phyloP scores from a whole-genome alignment of 2,888 invertebrate species.

The Dasypolia templi region DNA sequence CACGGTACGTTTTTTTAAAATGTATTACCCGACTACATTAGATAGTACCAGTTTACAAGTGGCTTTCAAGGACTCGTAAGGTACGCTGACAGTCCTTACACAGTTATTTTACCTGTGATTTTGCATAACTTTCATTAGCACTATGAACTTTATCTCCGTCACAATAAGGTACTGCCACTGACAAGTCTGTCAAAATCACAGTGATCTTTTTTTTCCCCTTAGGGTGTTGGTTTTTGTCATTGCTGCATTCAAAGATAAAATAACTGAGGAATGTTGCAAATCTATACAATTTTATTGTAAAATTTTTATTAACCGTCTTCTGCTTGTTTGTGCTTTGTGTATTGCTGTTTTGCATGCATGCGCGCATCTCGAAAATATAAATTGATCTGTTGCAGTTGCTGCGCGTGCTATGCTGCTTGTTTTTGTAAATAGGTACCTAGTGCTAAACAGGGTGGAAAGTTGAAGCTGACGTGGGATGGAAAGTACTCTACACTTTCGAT shows the following conservation, averaged over 20 bases:
- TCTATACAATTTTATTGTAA: neutral
- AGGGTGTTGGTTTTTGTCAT: no score
- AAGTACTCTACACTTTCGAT: neutral
- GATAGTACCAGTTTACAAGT: neutral
- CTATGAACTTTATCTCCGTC: neutral
- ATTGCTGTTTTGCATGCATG: neutral
- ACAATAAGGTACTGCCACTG: neutral
- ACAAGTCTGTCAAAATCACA: neutral
- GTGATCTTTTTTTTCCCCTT: neutral
- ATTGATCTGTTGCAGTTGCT: neutral
- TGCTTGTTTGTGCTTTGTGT: constrained; percentile 1
- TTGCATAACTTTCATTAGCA: neutral
- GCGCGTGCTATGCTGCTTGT: neutral
- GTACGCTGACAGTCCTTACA: neutral
- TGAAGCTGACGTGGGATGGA: neutral
- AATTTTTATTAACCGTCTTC: neutral
- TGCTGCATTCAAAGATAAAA: neutral
- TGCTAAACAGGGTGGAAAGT: neutral
- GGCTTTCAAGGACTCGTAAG: neutral
- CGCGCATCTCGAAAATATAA: neutral
- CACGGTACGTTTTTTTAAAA: neutral
- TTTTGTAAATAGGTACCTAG: neutral
- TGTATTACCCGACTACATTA: neutral
- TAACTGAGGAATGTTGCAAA: neutral
- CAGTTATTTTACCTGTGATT: neutral